phyloP scores from a whole-genome alignment of 2,888 invertebrate genomes.

The Pristionchus entomophagus region DNA sequence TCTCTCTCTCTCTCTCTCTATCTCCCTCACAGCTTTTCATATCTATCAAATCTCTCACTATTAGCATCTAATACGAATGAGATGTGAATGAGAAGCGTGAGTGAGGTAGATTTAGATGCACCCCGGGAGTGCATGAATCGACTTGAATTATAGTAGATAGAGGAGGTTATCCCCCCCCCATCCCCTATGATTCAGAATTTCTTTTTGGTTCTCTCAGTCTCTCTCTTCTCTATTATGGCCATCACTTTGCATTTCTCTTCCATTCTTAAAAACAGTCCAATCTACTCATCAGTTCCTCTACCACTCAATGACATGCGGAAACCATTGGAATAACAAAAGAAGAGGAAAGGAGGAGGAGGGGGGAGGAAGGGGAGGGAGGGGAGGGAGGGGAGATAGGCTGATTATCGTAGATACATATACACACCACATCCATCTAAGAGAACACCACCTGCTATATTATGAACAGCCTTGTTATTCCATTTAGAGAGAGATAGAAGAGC shows the following conservation, averaged over 20 bases:
- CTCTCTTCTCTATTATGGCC: background rate
- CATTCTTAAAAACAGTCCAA: conserved; percentile 22
- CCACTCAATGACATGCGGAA: background rate
- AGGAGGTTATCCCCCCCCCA: background rate
- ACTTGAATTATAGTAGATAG: background rate
- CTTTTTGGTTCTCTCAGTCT: background rate
- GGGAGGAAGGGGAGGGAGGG: background rate
- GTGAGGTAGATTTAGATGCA: background rate
- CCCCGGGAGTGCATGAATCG: conserved; percentile 1
- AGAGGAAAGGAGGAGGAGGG: background rate
- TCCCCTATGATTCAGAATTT: background rate
- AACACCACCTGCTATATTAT: background rate
- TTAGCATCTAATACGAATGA: background rate
- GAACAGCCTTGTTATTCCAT: background rate
- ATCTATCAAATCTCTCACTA: background rate
- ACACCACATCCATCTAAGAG: background rate
- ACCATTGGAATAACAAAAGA: background rate
- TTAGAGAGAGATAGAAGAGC: background rate
- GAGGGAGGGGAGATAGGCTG: background rate
- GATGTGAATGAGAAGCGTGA: background rate
- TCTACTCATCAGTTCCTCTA: conserved; percentile 3
- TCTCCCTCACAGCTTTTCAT: background rate
- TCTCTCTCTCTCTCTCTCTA: background rate
- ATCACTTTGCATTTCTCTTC: background rate
- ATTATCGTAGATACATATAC: background rate